phyloP scores from a whole-genome alignment of 2,113 vertebrate species.

The Proterorhinus semilunaris region DNA sequence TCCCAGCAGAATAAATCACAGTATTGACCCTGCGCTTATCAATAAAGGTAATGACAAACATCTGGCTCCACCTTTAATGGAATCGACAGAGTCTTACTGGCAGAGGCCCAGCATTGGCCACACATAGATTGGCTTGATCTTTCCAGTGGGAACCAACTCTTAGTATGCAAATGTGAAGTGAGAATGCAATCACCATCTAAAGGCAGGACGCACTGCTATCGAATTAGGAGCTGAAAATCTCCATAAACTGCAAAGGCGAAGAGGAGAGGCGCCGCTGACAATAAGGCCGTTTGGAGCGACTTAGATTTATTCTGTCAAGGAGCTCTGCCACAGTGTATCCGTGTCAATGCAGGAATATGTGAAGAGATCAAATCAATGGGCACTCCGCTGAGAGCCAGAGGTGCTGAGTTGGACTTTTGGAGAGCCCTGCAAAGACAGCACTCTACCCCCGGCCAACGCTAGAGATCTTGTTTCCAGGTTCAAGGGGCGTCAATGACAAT shows the following conservation, averaged over 20 bases:
- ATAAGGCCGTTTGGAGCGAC: conserved; percentile 49
- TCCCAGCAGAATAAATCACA: conserved; percentile 79
- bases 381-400: conserved; percentile 57
- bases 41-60: conserved; percentile 83
- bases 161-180: conserved; percentile 64
- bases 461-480: conserved; percentile 28
- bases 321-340: conserved; percentile 65
- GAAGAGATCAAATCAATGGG: conserved; percentile 68
- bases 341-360: conserved; percentile 69
- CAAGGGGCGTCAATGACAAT: conserved; percentile 19
- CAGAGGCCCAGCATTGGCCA: conserved; percentile 58
- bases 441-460: conserved; percentile 19
- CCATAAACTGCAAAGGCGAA: conserved; percentile 60
- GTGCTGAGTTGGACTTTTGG: conserved; percentile 70
- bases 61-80: conserved; percentile 80
- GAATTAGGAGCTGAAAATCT: conserved; percentile 54
- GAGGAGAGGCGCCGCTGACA: conserved; percentile 62
- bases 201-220: conserved; percentile 49
- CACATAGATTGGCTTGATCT: conserved; percentile 76
- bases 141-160: conserved; percentile 69
- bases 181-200: conserved; percentile 55
- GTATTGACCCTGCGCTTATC: conserved; percentile 78
- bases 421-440: conserved; percentile 55
- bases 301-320: conserved; percentile 54
- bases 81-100: conserved; percentile 76